phyloP scores from a whole-genome alignment of 1,140 invertebrate species.

The Eubasilissa regina region DNA sequence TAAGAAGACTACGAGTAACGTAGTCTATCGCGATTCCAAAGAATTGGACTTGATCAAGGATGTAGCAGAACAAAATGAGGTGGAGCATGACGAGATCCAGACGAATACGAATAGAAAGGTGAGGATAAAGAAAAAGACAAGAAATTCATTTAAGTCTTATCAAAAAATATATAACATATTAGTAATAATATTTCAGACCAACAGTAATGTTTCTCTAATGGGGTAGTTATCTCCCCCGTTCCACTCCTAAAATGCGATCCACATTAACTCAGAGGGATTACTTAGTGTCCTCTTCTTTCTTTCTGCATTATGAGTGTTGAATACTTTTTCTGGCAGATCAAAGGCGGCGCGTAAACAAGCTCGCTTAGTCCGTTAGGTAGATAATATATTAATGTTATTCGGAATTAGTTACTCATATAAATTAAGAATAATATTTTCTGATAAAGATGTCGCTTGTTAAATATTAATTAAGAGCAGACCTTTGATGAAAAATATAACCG shows the following conservation, averaged over 20 bases:
- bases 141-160: too few relatives aligned
- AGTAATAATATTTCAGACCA: background rate
- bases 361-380: background rate
- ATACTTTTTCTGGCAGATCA: conserved; percentile 41
- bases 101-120: too few relatives aligned
- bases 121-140: too few relatives aligned
- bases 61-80: too few relatives aligned
- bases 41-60: too few relatives aligned
- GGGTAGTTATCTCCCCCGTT: background rate
- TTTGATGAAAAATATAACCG: too few relatives aligned
- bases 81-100: too few relatives aligned
- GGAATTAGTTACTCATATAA: background rate
- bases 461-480: background rate
- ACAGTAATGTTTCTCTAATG: conserved; percentile 8
- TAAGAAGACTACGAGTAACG: too few relatives aligned
- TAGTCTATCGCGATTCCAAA: too few relatives aligned
- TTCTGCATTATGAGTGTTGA: conserved; percentile 53
- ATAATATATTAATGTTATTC: conserved; percentile 15
- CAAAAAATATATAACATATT: background rate
- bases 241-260: background rate
- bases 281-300: conserved; percentile 44
- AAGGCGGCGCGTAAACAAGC: conserved; percentile 3
- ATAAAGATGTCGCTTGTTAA: conserved; percentile 2
- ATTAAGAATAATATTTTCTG: conserved; percentile 2
- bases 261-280: conserved; percentile 57